Percentiles rank a stretch among this genome's conserved stretches.
Conservation (phyloP, 2,113 vertebrate genomes). For the Ochotona princeps region DNA sequence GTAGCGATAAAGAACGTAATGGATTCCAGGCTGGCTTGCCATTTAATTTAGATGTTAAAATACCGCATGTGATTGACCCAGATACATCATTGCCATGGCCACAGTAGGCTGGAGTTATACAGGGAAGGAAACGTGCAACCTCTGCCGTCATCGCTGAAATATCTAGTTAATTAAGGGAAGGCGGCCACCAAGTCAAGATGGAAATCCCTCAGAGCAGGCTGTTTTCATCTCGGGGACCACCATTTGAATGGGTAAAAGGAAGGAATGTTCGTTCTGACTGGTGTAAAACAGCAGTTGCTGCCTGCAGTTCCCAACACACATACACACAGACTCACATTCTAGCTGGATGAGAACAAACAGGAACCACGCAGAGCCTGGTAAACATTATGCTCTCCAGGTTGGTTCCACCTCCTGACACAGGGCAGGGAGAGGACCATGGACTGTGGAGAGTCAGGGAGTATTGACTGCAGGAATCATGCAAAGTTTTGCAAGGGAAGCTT, state of each 20-base stretch:
- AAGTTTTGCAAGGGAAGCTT: background rate
- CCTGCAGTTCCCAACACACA: no score
- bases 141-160: background rate
- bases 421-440: no score
- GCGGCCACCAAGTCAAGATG: background rate
- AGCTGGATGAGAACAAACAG: background rate
- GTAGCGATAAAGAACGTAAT: slow-evolving; percentile 53
- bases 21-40: background rate
- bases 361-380: no score
- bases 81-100: slow-evolving; percentile 10
- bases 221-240: background rate
- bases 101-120: background rate
- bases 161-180: background rate
- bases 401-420: no score
- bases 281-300: background rate
- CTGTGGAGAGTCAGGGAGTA: background rate
- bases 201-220: background rate
- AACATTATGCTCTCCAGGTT: accelerated
- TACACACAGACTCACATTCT: accelerated
- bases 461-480: background rate
- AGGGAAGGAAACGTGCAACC: background rate
- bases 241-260: background rate
- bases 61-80: slow-evolving; percentile 42
- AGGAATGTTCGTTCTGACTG: background rate
- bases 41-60: slow-evolving; percentile 72